These are phyloP conservation scores for Carollia perspicillata DNA, from an alignment of 2,113 vertebrate species.

Conservation along the genomic window DNA sequence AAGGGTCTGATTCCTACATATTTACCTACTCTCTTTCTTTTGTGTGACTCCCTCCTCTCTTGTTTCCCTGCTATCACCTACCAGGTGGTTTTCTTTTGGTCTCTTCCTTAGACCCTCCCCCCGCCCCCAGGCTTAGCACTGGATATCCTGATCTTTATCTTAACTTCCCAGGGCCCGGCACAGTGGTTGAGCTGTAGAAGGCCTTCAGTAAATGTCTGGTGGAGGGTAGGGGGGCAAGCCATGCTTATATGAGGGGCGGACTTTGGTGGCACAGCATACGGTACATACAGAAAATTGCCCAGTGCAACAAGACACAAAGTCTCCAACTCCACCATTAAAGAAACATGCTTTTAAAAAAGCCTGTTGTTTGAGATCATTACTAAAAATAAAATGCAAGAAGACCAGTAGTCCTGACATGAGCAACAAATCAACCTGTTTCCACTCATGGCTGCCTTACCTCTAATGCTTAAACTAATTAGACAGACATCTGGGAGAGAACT, in stretches of 20 bases:
- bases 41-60: not conserved
- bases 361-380: not conserved
- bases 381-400: slow-evolving; percentile 38
- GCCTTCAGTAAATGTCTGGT: not conserved
- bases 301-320: not conserved
- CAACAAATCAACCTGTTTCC: slow-evolving; percentile 18
- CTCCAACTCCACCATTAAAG: not conserved
- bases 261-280: not conserved
- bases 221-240: not conserved
- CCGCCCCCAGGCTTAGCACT: not conserved
- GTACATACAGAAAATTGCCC: not conserved
- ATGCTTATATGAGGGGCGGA: not conserved
- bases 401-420: not conserved
- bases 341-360: not conserved
- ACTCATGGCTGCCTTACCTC: not conserved
- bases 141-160: not conserved
- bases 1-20: not conserved
- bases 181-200: not conserved
- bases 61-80: not conserved
- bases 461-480: slow-evolving; percentile 23
- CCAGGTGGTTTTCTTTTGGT: not conserved
- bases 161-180: not conserved
- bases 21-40: not conserved
- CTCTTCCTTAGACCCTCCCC: not conserved
- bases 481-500: not conserved